These are phyloP conservation scores for Saimiri boliviensis DNA, from an alignment of 2,113 vertebrate species.

Conservation along the genomic window DNA sequence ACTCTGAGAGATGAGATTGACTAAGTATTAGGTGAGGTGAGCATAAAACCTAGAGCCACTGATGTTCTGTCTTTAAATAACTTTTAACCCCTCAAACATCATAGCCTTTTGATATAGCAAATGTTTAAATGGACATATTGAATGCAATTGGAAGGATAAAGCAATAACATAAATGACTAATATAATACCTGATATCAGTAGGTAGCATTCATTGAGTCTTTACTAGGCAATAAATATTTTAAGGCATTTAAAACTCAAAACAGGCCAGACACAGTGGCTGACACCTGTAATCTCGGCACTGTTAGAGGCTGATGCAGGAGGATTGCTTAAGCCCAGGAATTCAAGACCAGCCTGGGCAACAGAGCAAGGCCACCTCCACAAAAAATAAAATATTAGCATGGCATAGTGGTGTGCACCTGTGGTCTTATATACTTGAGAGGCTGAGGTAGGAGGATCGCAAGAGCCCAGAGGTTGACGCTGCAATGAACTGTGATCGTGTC, in stretches of 20 bases:
- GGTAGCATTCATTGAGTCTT: neutral
- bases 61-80: neutral
- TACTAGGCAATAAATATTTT: conserved; percentile 7
- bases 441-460: no score
- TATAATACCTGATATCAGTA: neutral
- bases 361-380: no score
- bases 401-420: no score
- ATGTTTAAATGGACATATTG: neutral
- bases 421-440: no score
- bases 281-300: no score
- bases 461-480: no score
- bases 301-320: no score
- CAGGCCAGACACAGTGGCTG: neutral
- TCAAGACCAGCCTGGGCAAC: no score
- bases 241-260: conserved; percentile 19
- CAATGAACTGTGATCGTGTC: no score
- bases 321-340: no score
- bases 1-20: neutral
- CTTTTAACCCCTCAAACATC: neutral
- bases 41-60: neutral
- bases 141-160: neutral
- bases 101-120: neutral
- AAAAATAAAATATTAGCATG: no score
- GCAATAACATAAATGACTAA: neutral
- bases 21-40: neutral